These are phyloP conservation scores for Acromyrmex heyeri DNA, from an alignment of 1,140 invertebrate genomes.

Conservation along the genomic window DNA sequence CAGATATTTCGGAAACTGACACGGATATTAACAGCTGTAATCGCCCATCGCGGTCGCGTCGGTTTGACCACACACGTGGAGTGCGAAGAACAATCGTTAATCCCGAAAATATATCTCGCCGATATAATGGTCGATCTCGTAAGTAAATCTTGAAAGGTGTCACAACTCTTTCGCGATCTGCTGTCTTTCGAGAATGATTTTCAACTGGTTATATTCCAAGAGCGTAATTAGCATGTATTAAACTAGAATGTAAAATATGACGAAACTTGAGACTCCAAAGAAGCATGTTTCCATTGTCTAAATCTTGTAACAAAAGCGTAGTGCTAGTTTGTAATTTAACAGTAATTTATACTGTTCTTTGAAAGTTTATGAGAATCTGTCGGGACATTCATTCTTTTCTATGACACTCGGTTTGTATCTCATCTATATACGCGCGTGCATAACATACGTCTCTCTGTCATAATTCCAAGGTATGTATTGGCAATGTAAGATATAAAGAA, in stretches of 20 bases:
- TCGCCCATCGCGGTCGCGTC: constrained; percentile 33
- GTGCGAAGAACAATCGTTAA: background rate
- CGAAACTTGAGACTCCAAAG: background rate
- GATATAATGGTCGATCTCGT: background rate
- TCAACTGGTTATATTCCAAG: background rate
- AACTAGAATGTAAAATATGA: background rate
- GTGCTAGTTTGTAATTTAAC: background rate
- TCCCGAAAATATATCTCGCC: background rate
- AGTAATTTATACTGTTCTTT: background rate
- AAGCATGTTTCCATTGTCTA: background rate
- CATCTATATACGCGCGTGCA: background rate
- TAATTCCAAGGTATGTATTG: background rate
- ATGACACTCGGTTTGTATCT: background rate
- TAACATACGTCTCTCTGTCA: background rate
- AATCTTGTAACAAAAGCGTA: background rate
- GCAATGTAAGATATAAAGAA: background rate
- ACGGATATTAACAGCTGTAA: constrained; percentile 75
- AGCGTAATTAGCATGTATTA: background rate
- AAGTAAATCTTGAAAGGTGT: background rate
- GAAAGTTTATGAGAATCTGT: background rate
- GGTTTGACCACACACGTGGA: background rate
- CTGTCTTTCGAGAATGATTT: background rate
- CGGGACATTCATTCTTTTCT: background rate
- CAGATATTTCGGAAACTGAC: constrained; percentile 80
- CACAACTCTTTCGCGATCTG: background rate